Percentiles rank a stretch among this genome's conserved stretches.
phyloP scores from a whole-genome alignment of 2,797 vertebrate species.

The Linurgus olivaceus region DNA sequence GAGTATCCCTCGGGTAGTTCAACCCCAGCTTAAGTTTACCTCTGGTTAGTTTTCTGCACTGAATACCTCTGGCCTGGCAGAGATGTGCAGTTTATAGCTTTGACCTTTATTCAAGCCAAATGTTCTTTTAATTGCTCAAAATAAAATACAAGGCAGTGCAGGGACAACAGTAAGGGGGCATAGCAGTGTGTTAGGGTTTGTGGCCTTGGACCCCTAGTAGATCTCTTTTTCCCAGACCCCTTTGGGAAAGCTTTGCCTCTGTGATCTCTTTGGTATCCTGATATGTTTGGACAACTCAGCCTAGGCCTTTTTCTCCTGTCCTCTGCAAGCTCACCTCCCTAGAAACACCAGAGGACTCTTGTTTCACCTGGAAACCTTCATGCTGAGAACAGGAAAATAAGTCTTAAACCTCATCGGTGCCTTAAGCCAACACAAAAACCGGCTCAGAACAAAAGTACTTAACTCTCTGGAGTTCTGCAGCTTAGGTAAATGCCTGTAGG shows the following conservation, averaged over 20 bases:
- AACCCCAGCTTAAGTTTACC: background rate
- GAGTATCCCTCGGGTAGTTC: background rate
- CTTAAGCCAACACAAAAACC: background rate
- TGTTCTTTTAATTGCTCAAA: background rate
- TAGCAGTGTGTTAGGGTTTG: no score
- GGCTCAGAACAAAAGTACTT: background rate
- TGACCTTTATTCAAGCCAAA: background rate
- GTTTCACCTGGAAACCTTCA: background rate
- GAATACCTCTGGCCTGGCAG: background rate
- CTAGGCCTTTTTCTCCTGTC: background rate
- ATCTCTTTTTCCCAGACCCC: background rate
- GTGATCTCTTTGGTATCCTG: background rate
- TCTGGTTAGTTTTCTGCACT: rapidly evolving
- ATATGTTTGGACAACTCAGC: background rate
- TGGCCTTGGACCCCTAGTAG: background rate
- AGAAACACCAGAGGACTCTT: background rate
- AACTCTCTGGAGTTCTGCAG: background rate
- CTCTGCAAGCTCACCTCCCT: background rate
- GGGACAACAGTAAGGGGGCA: rapidly evolving
- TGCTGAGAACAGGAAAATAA: background rate
- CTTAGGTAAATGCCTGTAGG: background rate
- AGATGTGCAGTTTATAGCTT: constrained; percentile 1
- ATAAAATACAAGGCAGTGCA: background rate
- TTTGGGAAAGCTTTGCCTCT: background rate
- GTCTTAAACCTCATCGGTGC: background rate